Evolutionary conservation across 2,888 invertebrate species (phyloP), one percentile per base, ranked within the genome.

Genomic region (Pollenia griseotomentosa): DNA sequence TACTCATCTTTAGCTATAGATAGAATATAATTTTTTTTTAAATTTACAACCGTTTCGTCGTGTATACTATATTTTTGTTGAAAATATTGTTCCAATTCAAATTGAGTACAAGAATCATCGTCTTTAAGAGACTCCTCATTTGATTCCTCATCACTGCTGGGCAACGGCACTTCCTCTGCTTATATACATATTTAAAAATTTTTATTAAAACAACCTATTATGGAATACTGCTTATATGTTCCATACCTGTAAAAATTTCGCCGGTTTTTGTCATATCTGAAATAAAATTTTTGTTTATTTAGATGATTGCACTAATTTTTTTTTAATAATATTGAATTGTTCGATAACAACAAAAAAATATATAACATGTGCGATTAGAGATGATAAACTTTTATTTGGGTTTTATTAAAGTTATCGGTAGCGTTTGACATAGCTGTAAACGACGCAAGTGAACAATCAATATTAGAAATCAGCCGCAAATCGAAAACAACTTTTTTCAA

Each of bases 1-100:
- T 93, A 95, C 96, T 94, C 94, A 75, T 95, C 95, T 4, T 94
- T 95, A 88, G 94, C 94, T 87, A 96, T 90, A 80, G 94, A 94
- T 63, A 96, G 94, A 73, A 96, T 94, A 90, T 96, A 96, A 4
- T 94, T 94, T 84, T 95, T 94, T 46, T 94, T 94, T 0, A 94
- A 89, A 0, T 95, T 94, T 48, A 95, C 94, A 0, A 94, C 93
- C 70, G 94, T 94, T 92, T 96, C 95, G 51, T 92, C 90, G 2
- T 88, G 78, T 83, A 91, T 83, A 90, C 84, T 88, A 80, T 91
- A 93, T 12, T 91, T 90, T 44, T 88, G 79, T 11, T 77, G 75
- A 84, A 94, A 94, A 6, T 87, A 68, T 3, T 86, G 86, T 2
- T 89, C 89, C 42, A 94, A 90, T 77, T 92, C 92, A 6, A 88